These are phyloP conservation scores for Doryteuthis pealeii DNA, from an alignment of 1,140 invertebrate genomes.

Conservation along the genomic window DNA sequence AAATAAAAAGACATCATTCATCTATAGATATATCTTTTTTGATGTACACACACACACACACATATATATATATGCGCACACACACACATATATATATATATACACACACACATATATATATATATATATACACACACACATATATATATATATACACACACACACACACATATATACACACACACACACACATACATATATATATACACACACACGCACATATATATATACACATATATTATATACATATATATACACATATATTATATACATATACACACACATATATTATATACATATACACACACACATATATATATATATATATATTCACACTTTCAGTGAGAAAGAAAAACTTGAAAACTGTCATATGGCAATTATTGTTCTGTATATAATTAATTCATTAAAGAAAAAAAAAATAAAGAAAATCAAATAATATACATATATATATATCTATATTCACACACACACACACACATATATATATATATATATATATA, in stretches of 20 bases:
- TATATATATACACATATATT: background rate
- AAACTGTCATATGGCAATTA: too few species aligned
- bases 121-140: background rate
- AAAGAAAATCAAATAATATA: too few species aligned
- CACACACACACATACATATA: background rate
- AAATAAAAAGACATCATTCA: background rate
- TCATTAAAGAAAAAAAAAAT: too few species aligned
- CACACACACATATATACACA: background rate
- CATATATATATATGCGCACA: background rate
- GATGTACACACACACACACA: background rate
- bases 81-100: background rate
- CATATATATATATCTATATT: too few species aligned
- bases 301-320: background rate
- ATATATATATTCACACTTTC: background rate
- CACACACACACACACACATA: too few species aligned
- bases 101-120: background rate
- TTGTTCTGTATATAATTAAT: too few species aligned
- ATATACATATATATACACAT: background rate
- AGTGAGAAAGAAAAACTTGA: too few species aligned
- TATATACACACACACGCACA: background rate
- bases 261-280: background rate
- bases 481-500: too few species aligned
- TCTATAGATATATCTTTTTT: background rate
- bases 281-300: too few species aligned
- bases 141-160: background rate